Percentiles rank a stretch among this genome's conserved stretches.
Conservation (phyloP, 2,113 vertebrate genomes). For the Scalopus aquaticus region DNA sequence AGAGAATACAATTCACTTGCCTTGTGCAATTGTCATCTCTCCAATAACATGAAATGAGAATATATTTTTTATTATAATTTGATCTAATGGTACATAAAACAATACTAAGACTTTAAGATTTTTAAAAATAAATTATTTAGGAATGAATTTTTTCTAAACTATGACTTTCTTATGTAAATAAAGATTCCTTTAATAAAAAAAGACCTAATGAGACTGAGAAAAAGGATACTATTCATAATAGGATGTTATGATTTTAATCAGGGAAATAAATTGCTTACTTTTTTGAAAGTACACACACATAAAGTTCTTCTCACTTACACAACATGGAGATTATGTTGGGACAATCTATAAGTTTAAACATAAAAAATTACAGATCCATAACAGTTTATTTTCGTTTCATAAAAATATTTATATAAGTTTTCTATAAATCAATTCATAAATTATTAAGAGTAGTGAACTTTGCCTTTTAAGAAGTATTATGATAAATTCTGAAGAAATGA, state of each 20-base stretch:
- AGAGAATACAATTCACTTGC: neutral
- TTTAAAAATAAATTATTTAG: neutral
- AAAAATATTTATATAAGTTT: neutral
- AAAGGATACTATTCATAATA: neutral
- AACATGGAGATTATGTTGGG: neutral
- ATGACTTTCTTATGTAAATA: neutral
- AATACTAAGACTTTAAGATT: neutral
- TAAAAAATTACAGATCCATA: neutral
- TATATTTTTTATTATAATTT: slow-evolving; percentile 1
- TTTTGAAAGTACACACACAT: neutral
- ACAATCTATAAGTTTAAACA: neutral
- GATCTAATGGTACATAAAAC: neutral
- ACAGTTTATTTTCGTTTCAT: neutral
- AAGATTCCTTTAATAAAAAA: neutral
- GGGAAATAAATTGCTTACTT: neutral
- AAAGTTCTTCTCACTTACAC: neutral
- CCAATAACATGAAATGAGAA: slow-evolving; percentile 20
- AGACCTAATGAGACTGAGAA: neutral
- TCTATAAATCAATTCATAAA: neutral
- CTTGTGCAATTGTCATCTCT: neutral
- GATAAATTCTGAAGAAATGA: neutral
- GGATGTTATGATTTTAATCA: neutral
- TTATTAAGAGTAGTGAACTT: neutral
- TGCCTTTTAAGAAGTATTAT: neutral
- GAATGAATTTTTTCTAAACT: neutral